phyloP scores from a whole-genome alignment of 2,888 invertebrate species.

The Drosophila birchii region DNA sequence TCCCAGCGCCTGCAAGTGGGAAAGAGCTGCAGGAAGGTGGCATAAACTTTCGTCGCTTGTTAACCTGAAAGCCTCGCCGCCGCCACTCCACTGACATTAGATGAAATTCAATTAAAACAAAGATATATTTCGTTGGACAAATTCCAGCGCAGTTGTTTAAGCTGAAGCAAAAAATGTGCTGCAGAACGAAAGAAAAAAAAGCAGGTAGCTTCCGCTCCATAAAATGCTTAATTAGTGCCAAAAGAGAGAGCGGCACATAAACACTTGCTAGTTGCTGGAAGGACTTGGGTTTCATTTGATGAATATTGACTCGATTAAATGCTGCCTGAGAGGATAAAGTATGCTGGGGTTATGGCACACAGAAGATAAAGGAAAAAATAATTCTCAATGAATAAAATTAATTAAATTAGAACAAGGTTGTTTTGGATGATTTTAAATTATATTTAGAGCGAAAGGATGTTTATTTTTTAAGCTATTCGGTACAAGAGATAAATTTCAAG shows the following conservation, averaged over 20 bases:
- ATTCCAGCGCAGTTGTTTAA: slow-evolving; percentile 44
- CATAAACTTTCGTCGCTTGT: slow-evolving; percentile 72
- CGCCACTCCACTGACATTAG: slow-evolving; percentile 64
- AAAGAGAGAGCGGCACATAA: slow-evolving; percentile 10
- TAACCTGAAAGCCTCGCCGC: slow-evolving; percentile 61
- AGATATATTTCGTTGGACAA: slow-evolving; percentile 69
- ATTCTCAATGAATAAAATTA: not conserved
- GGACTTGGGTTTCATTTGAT: slow-evolving; percentile 10
- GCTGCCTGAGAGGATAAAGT: no score
- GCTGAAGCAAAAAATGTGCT: slow-evolving; percentile 46
- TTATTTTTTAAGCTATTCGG: no score
- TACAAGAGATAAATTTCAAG: no score
- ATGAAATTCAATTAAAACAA: slow-evolving; percentile 75
- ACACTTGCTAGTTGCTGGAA: slow-evolving; percentile 10
- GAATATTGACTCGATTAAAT: slow-evolving; percentile 16
- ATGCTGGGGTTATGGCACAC: not conserved
- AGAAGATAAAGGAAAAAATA: no score
- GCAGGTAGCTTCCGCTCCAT: slow-evolving; percentile 8
- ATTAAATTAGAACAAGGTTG: not conserved
- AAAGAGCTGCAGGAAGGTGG: slow-evolving; percentile 59
- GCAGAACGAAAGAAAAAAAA: slow-evolving; percentile 15
- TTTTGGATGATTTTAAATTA: no score
- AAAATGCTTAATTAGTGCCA: slow-evolving; percentile 14
- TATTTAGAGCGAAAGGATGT: not conserved
- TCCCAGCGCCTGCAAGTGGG: slow-evolving; percentile 5